Percentiles rank a stretch among this genome's conserved stretches.
phyloP scores from a whole-genome alignment of 1,140 invertebrate genomes.

The Tetramorium alpestre region DNA sequence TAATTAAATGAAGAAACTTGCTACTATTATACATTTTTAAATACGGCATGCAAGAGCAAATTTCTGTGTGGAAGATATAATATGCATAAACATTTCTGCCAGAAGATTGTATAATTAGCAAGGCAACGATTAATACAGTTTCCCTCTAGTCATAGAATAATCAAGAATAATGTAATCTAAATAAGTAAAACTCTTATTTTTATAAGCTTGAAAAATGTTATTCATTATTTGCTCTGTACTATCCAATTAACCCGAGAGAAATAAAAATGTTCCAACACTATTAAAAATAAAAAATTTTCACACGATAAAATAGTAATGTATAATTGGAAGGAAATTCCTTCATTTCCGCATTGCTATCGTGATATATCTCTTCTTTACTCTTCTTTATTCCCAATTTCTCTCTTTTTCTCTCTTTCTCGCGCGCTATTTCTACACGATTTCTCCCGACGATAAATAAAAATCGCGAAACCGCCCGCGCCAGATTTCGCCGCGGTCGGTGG shows the following conservation, averaged over 20 bases:
- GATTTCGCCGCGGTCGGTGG: conserved; percentile 25
- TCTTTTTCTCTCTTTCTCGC: neutral
- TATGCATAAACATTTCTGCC: neutral
- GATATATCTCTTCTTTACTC: neutral
- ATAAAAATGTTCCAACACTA: neutral
- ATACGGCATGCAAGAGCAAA: neutral
- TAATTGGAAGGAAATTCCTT: neutral
- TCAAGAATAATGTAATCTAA: neutral
- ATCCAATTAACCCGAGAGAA: neutral
- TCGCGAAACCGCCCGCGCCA: conserved; percentile 12
- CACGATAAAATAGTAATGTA: conserved; percentile 14
- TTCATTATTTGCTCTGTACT: neutral
- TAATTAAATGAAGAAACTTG: conserved; percentile 11
- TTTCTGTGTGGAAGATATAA: neutral
- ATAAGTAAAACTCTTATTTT: neutral
- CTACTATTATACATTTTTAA: neutral
- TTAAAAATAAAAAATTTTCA: conserved; percentile 24
- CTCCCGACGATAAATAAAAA: conserved; percentile 38
- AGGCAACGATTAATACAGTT: neutral
- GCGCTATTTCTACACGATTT: neutral
- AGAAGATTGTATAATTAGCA: neutral
- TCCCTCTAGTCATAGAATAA: neutral
- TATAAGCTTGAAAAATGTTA: neutral
- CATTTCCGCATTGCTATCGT: neutral
- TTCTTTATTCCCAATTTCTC: neutral